Conservation (phyloP, 1,140 invertebrate species). For the Stegodyphus dumicola region DNA sequence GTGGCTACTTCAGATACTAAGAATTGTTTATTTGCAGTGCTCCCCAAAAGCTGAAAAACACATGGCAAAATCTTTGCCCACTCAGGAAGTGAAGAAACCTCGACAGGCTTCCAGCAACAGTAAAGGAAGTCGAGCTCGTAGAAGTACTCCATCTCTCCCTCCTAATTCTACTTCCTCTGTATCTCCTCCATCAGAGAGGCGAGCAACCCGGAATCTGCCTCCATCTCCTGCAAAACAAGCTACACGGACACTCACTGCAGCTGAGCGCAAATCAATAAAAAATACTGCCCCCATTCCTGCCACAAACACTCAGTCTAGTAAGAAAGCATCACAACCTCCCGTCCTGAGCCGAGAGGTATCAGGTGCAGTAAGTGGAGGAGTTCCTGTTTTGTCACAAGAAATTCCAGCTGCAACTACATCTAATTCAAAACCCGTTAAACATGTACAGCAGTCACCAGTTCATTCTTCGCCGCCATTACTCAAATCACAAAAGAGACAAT, state of each 20-base stretch:
- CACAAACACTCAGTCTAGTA: slow-evolving; percentile 21
- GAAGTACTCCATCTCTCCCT: slow-evolving; percentile 11
- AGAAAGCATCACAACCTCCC: slow-evolving; percentile 26
- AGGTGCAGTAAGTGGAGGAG: not conserved
- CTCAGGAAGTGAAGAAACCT: slow-evolving; percentile 33
- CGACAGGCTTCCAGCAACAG: slow-evolving; percentile 21
- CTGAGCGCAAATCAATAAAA: slow-evolving; percentile 41
- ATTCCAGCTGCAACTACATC: not conserved
- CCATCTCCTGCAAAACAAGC: not conserved
- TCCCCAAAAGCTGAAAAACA: slow-evolving; percentile 33
- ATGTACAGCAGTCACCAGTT: slow-evolving; percentile 5
- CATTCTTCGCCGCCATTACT: slow-evolving; percentile 22
- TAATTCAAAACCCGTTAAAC: slow-evolving; percentile 2
- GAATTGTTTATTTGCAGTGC: slow-evolving; percentile 5
- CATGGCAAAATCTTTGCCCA: slow-evolving; percentile 42
- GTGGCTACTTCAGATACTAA: not conserved
- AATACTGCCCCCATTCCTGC: slow-evolving; percentile 21
- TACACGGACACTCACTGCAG: slow-evolving; percentile 33
- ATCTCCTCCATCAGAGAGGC: slow-evolving; percentile 38
- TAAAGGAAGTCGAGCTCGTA: slow-evolving; percentile 23
- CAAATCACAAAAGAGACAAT: slow-evolving; percentile 25
- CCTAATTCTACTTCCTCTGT: slow-evolving; percentile 30
- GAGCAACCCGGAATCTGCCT: slow-evolving; percentile 31
- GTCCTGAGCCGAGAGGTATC: not conserved
- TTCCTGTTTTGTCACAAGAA: slow-evolving; percentile 12